These are phyloP conservation scores for Toxotes lorentzi DNA, from an alignment of 2,797 vertebrate species.

Conservation along the genomic window DNA sequence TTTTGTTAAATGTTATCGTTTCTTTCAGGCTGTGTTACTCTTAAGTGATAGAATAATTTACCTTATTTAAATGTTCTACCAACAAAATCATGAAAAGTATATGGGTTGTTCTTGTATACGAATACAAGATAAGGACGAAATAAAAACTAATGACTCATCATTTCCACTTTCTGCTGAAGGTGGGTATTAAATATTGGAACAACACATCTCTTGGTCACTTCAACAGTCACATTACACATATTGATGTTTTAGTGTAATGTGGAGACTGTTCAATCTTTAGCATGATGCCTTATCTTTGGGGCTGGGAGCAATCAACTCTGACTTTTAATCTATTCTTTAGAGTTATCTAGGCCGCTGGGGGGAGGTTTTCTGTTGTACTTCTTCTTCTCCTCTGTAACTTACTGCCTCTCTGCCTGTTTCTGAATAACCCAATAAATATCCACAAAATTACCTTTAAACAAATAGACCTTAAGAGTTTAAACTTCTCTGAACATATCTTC, in stretches of 20 bases:
- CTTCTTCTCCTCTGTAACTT: slow-evolving; percentile 4
- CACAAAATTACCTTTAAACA: slow-evolving; percentile 23
- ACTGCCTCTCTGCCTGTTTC: neutral
- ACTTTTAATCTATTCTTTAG: slow-evolving; percentile 30
- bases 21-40: neutral
- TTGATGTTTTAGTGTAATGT: neutral
- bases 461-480: slow-evolving; percentile 28
- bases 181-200: neutral
- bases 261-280: neutral
- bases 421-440: slow-evolving; percentile 29
- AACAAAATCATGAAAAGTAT: neutral
- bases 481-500: neutral
- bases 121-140: neutral
- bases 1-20: neutral
- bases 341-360: slow-evolving; percentile 20
- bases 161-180: slow-evolving; percentile 19
- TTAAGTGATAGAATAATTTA: neutral
- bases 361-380: neutral
- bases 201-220: neutral
- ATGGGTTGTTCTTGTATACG: neutral
- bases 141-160: neutral
- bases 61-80: neutral
- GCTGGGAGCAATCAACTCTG: slow-evolving; percentile 3
- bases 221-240: neutral
- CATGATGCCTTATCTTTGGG: neutral